Conservation (phyloP, 1,140 invertebrate species). For the Cydia splendana region DNA sequence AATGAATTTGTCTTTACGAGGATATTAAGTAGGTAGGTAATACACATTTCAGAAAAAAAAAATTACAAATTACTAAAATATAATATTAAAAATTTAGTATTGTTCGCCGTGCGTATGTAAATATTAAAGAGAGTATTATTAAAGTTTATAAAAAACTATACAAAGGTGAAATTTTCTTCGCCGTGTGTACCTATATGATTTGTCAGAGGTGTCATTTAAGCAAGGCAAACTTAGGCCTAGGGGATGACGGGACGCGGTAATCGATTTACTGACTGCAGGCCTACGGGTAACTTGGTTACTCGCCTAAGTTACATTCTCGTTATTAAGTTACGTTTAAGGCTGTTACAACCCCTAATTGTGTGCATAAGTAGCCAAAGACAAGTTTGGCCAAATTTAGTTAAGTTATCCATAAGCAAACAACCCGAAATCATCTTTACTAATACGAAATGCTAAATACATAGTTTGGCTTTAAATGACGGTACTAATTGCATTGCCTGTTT, state of each 20-base stretch:
- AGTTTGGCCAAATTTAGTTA: not conserved
- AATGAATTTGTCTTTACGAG: too few species aligned
- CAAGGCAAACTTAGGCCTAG: not conserved
- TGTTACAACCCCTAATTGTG: conserved; percentile 13
- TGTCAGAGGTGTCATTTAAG: not conserved
- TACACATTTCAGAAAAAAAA: too few species aligned
- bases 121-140: too few species aligned
- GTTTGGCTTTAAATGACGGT: conserved; percentile 21
- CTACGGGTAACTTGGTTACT: conserved; percentile 15
- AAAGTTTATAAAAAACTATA: too few species aligned
- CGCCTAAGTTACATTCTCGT: conserved; percentile 10
- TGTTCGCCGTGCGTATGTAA: too few species aligned
- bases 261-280: conserved; percentile 11
- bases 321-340: conserved; percentile 19
- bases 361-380: not conserved
- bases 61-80: too few species aligned
- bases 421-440: conserved; percentile 3
- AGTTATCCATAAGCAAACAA: conserved; percentile 17
- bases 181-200: not conserved
- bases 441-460: conserved; percentile 14
- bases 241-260: not conserved
- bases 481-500: conserved; percentile 19
- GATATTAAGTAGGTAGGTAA: not conserved
- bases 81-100: too few species aligned
- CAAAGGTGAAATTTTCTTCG: too few species aligned